These are phyloP conservation scores for Pseudococcus viburni DNA, from an alignment of 2,888 invertebrate genomes.

Conservation along the genomic window DNA sequence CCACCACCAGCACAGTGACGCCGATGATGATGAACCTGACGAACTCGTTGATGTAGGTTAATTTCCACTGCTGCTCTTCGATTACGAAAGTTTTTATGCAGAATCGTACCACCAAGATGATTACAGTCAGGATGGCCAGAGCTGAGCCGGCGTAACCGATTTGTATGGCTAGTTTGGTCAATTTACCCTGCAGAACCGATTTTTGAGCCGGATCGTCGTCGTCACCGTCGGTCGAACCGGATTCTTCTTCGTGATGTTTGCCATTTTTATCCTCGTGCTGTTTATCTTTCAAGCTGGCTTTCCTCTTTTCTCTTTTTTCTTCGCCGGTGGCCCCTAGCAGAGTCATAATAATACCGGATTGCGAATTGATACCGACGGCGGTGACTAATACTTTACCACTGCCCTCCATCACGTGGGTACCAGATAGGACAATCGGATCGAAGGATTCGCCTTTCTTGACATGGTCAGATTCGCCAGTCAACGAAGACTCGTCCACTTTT, in stretches of 20 bases:
- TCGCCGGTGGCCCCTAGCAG: constrained; percentile 75
- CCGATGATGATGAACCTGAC: constrained; percentile 78
- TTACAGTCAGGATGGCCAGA: constrained; percentile 77
- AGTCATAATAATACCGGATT: constrained; percentile 79
- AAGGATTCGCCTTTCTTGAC: constrained; percentile 76
- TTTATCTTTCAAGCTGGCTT: constrained; percentile 58
- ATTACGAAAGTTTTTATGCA: constrained; percentile 75
- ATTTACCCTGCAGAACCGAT: constrained; percentile 78
- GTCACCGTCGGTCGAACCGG: background rate
- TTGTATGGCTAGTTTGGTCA: constrained; percentile 78
- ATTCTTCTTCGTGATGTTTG: background rate
- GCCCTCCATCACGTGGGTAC: constrained; percentile 81
- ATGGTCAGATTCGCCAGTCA: constrained; percentile 81
- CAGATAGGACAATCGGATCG: constrained; percentile 75
- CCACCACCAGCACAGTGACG: constrained; percentile 78
- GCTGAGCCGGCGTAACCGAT: constrained; percentile 79
- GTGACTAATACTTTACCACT: constrained; percentile 78
- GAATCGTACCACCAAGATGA: constrained; percentile 77
- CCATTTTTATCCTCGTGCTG: constrained; percentile 59
- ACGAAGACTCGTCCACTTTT: constrained; percentile 78
- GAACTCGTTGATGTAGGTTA: constrained; percentile 74
- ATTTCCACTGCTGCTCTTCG: constrained; percentile 71
- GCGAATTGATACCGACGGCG: constrained; percentile 79
- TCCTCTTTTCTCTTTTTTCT: constrained; percentile 65
- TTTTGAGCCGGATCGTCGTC: constrained; percentile 67